These are phyloP conservation scores for Apodemus speciosus DNA, from an alignment of 2,113 vertebrate species.

Conservation along the genomic window DNA sequence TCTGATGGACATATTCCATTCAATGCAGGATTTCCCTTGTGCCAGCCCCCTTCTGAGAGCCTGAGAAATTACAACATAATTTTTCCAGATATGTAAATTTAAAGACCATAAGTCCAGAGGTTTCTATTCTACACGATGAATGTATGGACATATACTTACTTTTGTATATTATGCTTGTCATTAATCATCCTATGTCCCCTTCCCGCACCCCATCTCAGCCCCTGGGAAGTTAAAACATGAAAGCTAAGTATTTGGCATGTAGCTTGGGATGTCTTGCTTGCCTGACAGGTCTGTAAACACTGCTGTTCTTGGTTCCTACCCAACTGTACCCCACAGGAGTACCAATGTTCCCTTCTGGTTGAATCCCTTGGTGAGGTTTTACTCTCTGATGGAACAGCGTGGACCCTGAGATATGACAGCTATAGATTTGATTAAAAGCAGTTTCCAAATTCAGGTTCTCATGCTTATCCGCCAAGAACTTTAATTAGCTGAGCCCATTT, in stretches of 20 bases:
- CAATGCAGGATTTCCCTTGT: not conserved
- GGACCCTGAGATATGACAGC: conserved; percentile 51
- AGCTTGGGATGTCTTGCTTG: not conserved
- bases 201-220: not conserved
- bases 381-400: conserved; percentile 46
- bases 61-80: not conserved
- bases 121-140: conserved; percentile 14
- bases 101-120: not conserved
- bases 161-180: not conserved
- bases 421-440: conserved; percentile 52
- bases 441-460: not conserved
- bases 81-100: not conserved
- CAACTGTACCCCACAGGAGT: not conserved
- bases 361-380: conserved; percentile 58
- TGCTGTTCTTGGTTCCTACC: not conserved
- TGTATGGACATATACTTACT: not conserved
- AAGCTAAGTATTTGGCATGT: not conserved
- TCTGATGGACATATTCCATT: not conserved
- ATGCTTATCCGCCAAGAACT: too few species aligned
- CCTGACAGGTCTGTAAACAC: not conserved
- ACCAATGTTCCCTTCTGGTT: conserved; percentile 39
- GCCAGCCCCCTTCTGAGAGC: not conserved
- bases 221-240: not conserved
- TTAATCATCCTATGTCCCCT: not conserved
- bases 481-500: not conserved